Conservation (phyloP, 2,113 vertebrate species). For the Cheirogaleus medius region DNA sequence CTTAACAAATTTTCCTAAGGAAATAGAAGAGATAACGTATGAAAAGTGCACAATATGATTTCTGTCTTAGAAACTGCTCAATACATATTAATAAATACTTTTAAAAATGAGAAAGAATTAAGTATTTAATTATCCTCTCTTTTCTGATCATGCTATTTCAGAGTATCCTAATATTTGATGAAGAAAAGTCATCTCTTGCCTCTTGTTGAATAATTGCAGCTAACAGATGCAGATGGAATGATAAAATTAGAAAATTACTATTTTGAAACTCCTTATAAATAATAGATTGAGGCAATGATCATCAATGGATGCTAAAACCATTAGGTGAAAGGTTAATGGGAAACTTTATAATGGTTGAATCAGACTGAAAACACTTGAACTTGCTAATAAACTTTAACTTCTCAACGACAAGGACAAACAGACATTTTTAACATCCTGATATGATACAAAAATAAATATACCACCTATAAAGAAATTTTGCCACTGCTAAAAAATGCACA, state of each 20-base stretch:
- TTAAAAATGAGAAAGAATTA: background rate
- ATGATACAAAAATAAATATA: background rate
- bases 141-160: background rate
- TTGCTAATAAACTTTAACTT: background rate
- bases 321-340: background rate
- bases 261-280: background rate
- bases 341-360: background rate
- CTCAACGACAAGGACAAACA: background rate
- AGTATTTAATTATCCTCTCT: background rate
- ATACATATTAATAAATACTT: background rate
- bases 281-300: background rate
- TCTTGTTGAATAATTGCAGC: background rate
- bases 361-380: background rate
- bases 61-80: background rate
- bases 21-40: background rate
- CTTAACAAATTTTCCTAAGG: background rate
- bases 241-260: background rate
- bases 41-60: background rate
- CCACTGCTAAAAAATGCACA: background rate
- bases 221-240: background rate
- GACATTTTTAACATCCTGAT: background rate
- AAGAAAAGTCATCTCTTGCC: background rate
- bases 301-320: background rate
- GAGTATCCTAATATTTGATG: background rate
- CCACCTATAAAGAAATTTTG: background rate